phyloP scores from a whole-genome alignment of 30 jellyfish, hydroid and myxozoan species.

The Sanderia malayensis region DNA sequence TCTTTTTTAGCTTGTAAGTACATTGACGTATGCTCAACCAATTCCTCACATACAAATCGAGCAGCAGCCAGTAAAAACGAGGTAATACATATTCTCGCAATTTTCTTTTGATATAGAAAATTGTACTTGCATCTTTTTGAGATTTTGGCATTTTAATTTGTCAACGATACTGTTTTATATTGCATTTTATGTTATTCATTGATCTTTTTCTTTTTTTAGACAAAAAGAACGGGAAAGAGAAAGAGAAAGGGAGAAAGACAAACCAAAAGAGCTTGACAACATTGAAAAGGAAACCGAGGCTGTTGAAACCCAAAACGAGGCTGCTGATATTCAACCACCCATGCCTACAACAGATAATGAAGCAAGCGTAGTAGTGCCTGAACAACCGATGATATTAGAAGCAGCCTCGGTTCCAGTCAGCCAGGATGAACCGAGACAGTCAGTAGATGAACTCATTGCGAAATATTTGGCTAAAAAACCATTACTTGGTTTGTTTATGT shows the following conservation, averaged over 20 bases:
- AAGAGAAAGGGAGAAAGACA: slow-evolving; percentile 40
- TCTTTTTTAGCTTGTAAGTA: slow-evolving; percentile 41
- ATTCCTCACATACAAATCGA: slow-evolving; percentile 27
- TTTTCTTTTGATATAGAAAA: too few relatives aligned
- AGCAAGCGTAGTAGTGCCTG: not conserved
- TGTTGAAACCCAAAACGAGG: not conserved
- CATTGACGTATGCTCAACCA: slow-evolving; percentile 60
- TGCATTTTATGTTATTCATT: too few relatives aligned
- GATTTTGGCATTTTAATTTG: too few relatives aligned
- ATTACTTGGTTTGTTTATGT: slow-evolving; percentile 36
- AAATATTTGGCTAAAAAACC: slow-evolving; percentile 65
- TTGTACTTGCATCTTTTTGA: too few relatives aligned
- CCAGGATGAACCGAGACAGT: slow-evolving; percentile 36
- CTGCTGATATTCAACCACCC: not conserved
- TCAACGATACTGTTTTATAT: too few relatives aligned
- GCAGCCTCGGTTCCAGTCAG: not conserved
- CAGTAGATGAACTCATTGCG: slow-evolving; percentile 70
- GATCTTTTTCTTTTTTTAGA: slow-evolving; percentile 10
- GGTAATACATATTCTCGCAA: too few relatives aligned
- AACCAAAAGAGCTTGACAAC: slow-evolving; percentile 20
- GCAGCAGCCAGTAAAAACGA: slow-evolving; percentile 57
- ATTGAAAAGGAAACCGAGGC: slow-evolving; percentile 26
- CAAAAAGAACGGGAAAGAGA: slow-evolving; percentile 57
- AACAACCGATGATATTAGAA: not conserved
- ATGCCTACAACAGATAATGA: not conserved